These are phyloP conservation scores for Siderastrea siderea DNA, from an alignment of 92 coral and sea anemone genomes.

Conservation along the genomic window DNA sequence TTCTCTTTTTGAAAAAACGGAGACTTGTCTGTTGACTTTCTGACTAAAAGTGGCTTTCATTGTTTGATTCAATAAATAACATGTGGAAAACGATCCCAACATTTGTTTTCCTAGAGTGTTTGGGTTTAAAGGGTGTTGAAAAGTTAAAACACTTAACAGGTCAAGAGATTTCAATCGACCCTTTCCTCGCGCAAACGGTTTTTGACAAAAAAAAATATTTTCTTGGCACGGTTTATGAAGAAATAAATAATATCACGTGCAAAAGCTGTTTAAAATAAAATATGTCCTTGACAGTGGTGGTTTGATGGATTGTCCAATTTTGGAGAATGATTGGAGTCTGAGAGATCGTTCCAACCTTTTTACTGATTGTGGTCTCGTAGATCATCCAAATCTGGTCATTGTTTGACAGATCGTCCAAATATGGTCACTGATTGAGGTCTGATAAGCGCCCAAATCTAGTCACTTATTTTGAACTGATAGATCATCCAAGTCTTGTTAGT, in stretches of 20 bases:
- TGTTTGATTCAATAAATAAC: too few species aligned
- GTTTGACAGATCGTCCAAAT: slow-evolving; percentile 3
- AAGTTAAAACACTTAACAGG: too few species aligned
- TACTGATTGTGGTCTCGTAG: not conserved
- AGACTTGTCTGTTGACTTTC: too few species aligned
- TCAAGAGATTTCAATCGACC: too few species aligned
- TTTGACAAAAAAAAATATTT: too few species aligned
- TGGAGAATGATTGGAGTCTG: not conserved
- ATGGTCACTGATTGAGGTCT: not conserved
- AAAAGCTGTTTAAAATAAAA: not conserved
- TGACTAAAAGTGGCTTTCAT: too few species aligned
- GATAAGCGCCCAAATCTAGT: not conserved
- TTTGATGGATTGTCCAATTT: not conserved
- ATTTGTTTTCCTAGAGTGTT: too few species aligned
- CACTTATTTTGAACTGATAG: not conserved
- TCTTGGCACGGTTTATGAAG: too few species aligned
- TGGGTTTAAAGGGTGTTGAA: too few species aligned
- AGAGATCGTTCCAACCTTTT: not conserved
- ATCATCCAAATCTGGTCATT: slow-evolving; percentile 1
- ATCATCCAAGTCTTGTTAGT: not conserved
- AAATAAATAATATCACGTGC: not conserved
- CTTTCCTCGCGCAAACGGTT: too few species aligned
- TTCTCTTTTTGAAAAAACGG: too few species aligned
- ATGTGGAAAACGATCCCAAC: too few species aligned
- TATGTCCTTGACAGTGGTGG: not conserved